Percentiles rank a stretch among this genome's conserved stretches.
These are phyloP conservation scores for Hydractinia symbiolongicarpus DNA, from an alignment of 30 jellyfish, hydroid and myxozoan species.

Conservation along the genomic window DNA sequence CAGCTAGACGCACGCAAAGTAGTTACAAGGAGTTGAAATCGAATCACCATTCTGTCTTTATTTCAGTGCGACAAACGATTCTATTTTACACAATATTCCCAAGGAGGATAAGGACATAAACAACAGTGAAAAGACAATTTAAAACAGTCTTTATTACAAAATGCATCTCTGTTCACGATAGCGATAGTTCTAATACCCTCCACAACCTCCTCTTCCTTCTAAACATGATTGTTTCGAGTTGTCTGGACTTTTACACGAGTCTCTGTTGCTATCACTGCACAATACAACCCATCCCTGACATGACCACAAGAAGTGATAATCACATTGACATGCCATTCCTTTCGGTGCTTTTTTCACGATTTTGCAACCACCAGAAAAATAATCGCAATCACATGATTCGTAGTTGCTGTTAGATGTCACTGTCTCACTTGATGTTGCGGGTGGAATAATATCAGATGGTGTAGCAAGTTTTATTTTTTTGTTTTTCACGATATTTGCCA, in stretches of 20 bases:
- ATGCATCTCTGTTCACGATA: no score
- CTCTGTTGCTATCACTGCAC: neutral
- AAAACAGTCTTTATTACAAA: no score
- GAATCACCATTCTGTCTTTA: no score
- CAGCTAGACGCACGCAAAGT: no score
- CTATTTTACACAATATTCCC: no score
- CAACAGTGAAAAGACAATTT: no score
- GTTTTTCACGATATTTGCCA: neutral
- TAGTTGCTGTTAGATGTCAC: neutral
- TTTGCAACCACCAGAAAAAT: constrained; percentile 10
- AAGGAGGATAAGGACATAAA: no score
- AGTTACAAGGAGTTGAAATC: no score
- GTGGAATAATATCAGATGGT: neutral
- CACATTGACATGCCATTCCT: constrained; percentile 20
- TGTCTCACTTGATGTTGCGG: neutral
- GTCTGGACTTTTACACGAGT: constrained; percentile 1
- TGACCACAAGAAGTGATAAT: neutral
- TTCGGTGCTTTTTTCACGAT: neutral
- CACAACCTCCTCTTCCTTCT: constrained; percentile 21
- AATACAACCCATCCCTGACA: constrained; percentile 19
- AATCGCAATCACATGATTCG: neutral
- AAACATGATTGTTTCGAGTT: neutral
- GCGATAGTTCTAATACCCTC: neutral
- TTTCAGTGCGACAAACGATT: no score
- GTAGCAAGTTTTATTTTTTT: neutral